These are phyloP conservation scores for Drosophila ustulata DNA, from an alignment of 2,888 invertebrate genomes.

Conservation along the genomic window DNA sequence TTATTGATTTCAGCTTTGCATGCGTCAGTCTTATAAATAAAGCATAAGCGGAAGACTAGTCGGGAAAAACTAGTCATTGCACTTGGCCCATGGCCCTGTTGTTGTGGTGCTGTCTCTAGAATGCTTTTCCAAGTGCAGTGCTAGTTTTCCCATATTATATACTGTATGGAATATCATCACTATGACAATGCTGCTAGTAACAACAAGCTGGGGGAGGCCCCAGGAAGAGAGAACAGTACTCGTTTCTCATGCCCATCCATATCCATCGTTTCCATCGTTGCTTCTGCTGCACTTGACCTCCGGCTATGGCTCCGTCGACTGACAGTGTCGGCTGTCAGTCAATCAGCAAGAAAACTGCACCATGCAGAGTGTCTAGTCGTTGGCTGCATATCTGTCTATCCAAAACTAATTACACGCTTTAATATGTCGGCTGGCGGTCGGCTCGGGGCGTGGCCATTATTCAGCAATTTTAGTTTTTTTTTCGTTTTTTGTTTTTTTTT, in stretches of 20 bases:
- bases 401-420: slow-evolving; percentile 74
- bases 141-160: slow-evolving; percentile 10
- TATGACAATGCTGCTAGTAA: slow-evolving; percentile 33
- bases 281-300: slow-evolving; percentile 61
- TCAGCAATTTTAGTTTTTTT: slow-evolving; percentile 60
- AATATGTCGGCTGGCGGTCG: slow-evolving; percentile 60
- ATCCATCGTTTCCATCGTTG: not conserved
- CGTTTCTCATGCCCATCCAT: slow-evolving; percentile 8
- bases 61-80: slow-evolving; percentile 22
- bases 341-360: slow-evolving; percentile 53
- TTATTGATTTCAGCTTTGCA: slow-evolving; percentile 57
- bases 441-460: slow-evolving; percentile 65
- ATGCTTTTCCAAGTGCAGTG: slow-evolving; percentile 22
- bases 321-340: slow-evolving; percentile 57
- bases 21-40: slow-evolving; percentile 31
- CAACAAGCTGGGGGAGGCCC: slow-evolving; percentile 20
- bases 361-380: slow-evolving; percentile 39
- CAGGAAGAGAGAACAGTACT: slow-evolving; percentile 31
- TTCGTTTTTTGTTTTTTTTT: slow-evolving; percentile 29
- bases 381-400: slow-evolving; percentile 55
- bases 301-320: slow-evolving; percentile 22
- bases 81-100: slow-evolving; percentile 18
- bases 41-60: slow-evolving; percentile 27
- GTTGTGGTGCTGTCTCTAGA: slow-evolving; percentile 5
- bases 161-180: slow-evolving; percentile 25